Conservation (phyloP, 2,797 vertebrate species). For the Schizothorax lantsangensis region DNA sequence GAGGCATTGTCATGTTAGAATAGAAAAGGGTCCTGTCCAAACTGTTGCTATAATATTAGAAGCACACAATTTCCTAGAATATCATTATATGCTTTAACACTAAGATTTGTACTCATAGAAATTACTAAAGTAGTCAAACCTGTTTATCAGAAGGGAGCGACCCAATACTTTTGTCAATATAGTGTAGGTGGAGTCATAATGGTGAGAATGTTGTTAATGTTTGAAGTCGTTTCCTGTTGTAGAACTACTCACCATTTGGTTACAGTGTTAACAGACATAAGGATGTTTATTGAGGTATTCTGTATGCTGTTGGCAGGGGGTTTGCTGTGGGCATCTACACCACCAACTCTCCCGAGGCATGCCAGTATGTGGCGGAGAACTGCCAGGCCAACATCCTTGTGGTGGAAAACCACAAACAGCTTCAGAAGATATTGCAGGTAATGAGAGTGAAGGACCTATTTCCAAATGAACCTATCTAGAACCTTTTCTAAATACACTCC, state of each 20-base stretch:
- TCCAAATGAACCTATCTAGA: neutral
- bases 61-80: too few species aligned
- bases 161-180: too few species aligned
- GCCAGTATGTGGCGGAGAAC: conserved; percentile 87
- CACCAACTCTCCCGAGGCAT: conserved; percentile 92
- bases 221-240: conserved; percentile 9
- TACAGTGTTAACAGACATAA: neutral
- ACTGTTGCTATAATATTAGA: too few species aligned
- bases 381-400: conserved; percentile 87
- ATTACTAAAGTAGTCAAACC: too few species aligned
- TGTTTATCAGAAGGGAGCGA: too few species aligned
- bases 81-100: too few species aligned
- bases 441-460: conserved; percentile 34
- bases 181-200: neutral
- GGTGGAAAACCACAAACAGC: conserved; percentile 92
- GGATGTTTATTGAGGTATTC: neutral
- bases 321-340: conserved; percentile 94
- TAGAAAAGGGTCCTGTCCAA: too few species aligned
- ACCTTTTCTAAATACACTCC: neutral
- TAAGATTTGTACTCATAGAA: too few species aligned
- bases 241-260: neutral
- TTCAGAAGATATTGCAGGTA: conserved; percentile 95
- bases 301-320: conserved; percentile 75
- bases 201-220: neutral
- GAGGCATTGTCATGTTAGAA: too few species aligned